These are phyloP conservation scores for Pachyuromys duprasi DNA, from an alignment of 2,797 vertebrate genomes.

Conservation along the genomic window DNA sequence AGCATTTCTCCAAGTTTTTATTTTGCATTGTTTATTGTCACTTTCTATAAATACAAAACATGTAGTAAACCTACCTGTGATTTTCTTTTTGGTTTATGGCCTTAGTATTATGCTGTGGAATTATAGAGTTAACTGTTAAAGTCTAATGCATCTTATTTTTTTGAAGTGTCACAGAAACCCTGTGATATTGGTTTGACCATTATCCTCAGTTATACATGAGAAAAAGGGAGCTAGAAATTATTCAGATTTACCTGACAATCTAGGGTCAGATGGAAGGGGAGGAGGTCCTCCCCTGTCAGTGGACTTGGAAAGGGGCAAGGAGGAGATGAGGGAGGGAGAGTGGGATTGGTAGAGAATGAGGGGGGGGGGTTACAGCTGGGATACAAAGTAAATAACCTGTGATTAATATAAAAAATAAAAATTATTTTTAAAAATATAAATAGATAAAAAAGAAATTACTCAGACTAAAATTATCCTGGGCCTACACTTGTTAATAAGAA, in stretches of 20 bases:
- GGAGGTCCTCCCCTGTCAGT: too few species aligned
- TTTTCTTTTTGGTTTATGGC: constrained; percentile 43
- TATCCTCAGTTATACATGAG: background rate
- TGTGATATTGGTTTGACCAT: background rate
- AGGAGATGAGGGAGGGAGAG: too few species aligned
- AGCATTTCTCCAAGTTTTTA: background rate
- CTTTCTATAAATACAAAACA: background rate
- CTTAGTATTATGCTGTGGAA: background rate
- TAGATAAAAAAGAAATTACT: background rate
- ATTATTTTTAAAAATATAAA: too few species aligned
- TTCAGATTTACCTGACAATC: background rate
- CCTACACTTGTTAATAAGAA: constrained; percentile 2
- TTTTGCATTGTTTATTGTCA: background rate
- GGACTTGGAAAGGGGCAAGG: too few species aligned
- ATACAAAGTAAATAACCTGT: too few species aligned
- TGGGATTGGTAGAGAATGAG: too few species aligned
- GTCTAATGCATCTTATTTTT: constrained; percentile 44
- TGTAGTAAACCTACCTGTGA: background rate
- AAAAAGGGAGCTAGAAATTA: background rate
- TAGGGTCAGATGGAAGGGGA: too few species aligned
- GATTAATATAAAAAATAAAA: too few species aligned
- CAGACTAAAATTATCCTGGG: background rate
- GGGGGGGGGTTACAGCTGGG: too few species aligned
- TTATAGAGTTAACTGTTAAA: constrained; percentile 34
- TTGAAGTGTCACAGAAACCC: background rate